Evolutionary conservation across 1,140 invertebrate species (phyloP).

Genomic region (Scaptomyza hsui): DNA sequence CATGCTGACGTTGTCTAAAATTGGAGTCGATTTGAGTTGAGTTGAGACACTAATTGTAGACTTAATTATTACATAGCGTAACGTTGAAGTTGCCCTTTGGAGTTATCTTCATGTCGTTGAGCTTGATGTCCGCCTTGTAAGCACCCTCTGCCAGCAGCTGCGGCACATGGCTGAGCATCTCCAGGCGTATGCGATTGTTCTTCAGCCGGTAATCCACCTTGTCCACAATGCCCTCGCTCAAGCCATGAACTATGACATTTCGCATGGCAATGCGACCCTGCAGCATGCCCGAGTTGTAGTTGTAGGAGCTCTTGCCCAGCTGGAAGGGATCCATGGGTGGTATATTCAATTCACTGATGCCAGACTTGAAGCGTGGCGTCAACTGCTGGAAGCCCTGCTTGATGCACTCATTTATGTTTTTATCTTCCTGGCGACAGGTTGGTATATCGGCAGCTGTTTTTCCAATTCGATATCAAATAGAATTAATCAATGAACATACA

Average conservation of each 20-base stretch:
- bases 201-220: slow-evolving; percentile 68
- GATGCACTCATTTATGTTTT: slow-evolving; percentile 77
- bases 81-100: slow-evolving; percentile 82
- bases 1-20: slow-evolving; percentile 68
- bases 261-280: slow-evolving; percentile 69
- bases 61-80: slow-evolving; percentile 57
- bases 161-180: slow-evolving; percentile 58
- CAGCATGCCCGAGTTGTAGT: slow-evolving; percentile 63
- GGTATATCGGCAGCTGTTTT: slow-evolving; percentile 74
- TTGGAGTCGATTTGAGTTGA: slow-evolving; percentile 7
- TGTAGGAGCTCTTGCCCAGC: slow-evolving; percentile 61
- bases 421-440: slow-evolving; percentile 66
- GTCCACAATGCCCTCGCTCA: slow-evolving; percentile 62
- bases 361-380: slow-evolving; percentile 68
- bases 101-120: slow-evolving; percentile 80
- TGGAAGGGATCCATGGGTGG: slow-evolving; percentile 78
- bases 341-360: slow-evolving; percentile 73
- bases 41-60: background rate
- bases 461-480: slow-evolving; percentile 23
- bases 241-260: slow-evolving; percentile 65
- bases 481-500: slow-evolving; percentile 20
- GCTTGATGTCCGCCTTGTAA: slow-evolving; percentile 77
- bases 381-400: slow-evolving; percentile 69
- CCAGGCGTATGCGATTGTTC: slow-evolving; percentile 59
- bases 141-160: slow-evolving; percentile 66